Evolutionary conservation across 2,888 invertebrate genomes (phyloP).

Genomic region (Cataglyphis rosenhaueri): DNA sequence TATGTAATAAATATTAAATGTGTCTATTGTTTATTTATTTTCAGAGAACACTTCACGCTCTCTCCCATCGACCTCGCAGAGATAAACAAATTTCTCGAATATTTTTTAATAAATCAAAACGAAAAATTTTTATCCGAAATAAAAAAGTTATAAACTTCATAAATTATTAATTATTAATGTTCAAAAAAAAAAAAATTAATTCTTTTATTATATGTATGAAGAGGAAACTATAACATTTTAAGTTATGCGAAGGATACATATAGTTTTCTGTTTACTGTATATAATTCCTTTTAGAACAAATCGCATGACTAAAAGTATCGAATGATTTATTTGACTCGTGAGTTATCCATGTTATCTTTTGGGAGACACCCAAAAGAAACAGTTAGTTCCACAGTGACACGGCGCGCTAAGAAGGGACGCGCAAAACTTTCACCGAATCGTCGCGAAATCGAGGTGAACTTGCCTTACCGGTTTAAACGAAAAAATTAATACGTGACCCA

Average conservation of each 20-base stretch:
- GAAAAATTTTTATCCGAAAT: background rate
- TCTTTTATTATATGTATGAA: background rate
- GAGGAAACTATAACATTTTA: background rate
- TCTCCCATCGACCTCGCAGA: background rate
- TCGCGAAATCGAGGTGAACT: constrained; percentile 78
- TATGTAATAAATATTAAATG: constrained; percentile 30
- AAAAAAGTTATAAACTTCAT: background rate
- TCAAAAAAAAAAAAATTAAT: background rate
- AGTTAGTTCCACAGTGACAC: constrained; percentile 24
- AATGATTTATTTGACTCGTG: background rate
- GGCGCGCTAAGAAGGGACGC: constrained; percentile 62
- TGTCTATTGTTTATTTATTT: constrained; percentile 13
- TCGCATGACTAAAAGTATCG: background rate
- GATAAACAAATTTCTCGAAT: background rate
- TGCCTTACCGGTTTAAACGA: constrained; percentile 79
- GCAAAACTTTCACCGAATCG: constrained; percentile 70
- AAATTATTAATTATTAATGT: background rate
- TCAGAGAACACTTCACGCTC: background rate
- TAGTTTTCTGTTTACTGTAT: background rate
- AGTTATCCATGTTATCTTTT: constrained; percentile 14
- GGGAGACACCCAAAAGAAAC: background rate
- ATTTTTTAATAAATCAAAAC: background rate
- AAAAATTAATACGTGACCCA: constrained; percentile 78
- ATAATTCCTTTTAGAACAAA: background rate
- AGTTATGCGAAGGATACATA: background rate